These are phyloP conservation scores for Lithophane socia DNA, from an alignment of 2,888 invertebrate genomes.

Conservation along the genomic window DNA sequence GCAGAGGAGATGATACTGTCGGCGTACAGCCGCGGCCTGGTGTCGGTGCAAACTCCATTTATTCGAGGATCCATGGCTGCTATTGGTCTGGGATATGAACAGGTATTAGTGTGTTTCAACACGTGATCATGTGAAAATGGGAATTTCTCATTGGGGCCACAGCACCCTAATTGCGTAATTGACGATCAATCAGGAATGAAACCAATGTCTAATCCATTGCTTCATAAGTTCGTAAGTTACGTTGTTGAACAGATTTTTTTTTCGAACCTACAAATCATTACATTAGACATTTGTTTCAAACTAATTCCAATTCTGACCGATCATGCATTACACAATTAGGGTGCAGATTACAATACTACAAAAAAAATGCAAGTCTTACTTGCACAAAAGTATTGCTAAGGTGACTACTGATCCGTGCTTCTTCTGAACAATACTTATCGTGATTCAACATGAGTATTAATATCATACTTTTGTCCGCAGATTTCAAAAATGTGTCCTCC, in stretches of 20 bases:
- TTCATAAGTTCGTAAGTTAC: too few species aligned
- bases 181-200: too few species aligned
- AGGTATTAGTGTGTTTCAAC: constrained; percentile 74
- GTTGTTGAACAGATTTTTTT: too few species aligned
- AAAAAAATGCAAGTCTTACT: not conserved
- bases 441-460: not conserved
- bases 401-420: not conserved
- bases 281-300: too few species aligned
- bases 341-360: not conserved
- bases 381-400: not conserved
- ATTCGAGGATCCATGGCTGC: constrained; percentile 96
- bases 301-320: too few species aligned
- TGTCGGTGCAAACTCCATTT: constrained; percentile 92
- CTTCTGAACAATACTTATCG: not conserved
- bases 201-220: too few species aligned
- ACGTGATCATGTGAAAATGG: not conserved
- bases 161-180: too few species aligned
- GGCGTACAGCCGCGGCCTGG: constrained; percentile 95
- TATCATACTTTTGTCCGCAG: constrained; percentile 63
- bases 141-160: not conserved
- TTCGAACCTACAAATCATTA: too few species aligned
- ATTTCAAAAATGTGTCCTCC: constrained; percentile 86
- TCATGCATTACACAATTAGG: too few species aligned
- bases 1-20: constrained; percentile 95
- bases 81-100: constrained; percentile 92